Conservation (phyloP, 1,140 invertebrate species). For the Planococcus citri region DNA sequence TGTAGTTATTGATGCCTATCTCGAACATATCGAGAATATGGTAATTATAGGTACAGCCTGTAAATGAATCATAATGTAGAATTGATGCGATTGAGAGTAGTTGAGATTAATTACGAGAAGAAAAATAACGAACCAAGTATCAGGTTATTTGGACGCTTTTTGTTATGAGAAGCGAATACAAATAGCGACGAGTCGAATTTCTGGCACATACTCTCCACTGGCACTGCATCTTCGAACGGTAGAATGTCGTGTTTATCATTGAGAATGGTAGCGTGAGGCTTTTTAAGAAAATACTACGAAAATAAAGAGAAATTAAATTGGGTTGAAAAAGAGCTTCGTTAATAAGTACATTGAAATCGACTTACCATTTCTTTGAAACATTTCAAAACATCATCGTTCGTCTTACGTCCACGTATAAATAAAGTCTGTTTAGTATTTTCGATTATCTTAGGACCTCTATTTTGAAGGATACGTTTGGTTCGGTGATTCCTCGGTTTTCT, state of each 20-base stretch:
- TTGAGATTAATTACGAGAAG: not conserved
- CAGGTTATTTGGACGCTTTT: constrained; percentile 90
- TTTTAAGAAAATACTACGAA: constrained; percentile 63
- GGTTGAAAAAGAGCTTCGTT: constrained; percentile 14
- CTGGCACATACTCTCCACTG: constrained; percentile 69
- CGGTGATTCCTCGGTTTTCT: constrained; percentile 60
- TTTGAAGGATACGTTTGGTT: constrained; percentile 70
- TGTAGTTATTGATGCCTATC: constrained; percentile 75
- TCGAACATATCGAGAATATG: constrained; percentile 93
- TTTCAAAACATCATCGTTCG: constrained; percentile 57
- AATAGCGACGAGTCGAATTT: constrained; percentile 85
- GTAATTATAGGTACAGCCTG: constrained; percentile 72
- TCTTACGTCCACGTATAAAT: constrained; percentile 74
- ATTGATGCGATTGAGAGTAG: not conserved
- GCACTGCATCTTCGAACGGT: constrained; percentile 71
- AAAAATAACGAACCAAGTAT: constrained; percentile 52
- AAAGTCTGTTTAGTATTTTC: constrained; percentile 78
- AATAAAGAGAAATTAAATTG: constrained; percentile 27
- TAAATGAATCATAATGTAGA: constrained; percentile 26
- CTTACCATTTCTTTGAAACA: constrained; percentile 76
- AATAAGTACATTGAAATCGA: constrained; percentile 23
- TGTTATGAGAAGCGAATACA: constrained; percentile 76
- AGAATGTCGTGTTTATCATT: constrained; percentile 70
- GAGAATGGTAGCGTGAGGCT: constrained; percentile 64
- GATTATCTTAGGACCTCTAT: constrained; percentile 72